Conservation (phyloP, 1,140 invertebrate species). For the Gonioctena quinquepunctata region DNA sequence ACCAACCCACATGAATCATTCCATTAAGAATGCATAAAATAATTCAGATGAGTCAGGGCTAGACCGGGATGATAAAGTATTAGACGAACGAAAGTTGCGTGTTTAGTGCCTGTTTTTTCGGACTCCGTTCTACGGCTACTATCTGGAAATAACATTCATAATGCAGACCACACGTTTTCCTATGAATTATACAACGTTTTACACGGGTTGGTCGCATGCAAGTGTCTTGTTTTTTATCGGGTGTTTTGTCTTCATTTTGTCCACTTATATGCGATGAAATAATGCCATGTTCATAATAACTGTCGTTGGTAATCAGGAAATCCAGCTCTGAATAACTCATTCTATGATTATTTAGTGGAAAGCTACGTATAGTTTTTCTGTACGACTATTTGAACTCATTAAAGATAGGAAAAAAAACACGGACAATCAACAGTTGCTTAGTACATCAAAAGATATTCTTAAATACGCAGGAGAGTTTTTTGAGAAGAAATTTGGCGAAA, state of each 20-base stretch:
- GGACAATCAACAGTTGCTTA: too few relatives aligned
- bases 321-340: too few relatives aligned
- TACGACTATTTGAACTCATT: too few relatives aligned
- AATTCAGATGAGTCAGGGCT: not conserved
- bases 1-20: not conserved
- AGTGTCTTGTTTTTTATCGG: not conserved
- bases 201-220: not conserved
- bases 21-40: not conserved
- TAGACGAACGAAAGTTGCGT: not conserved
- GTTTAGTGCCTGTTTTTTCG: not conserved
- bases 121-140: not conserved
- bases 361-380: too few relatives aligned
- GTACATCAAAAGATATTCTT: too few relatives aligned
- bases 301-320: not conserved
- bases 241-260: not conserved
- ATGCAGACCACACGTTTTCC: not conserved
- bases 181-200: not conserved
- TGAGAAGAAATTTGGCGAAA: too few relatives aligned
- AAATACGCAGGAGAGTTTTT: too few relatives aligned
- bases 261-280: not conserved
- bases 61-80: not conserved
- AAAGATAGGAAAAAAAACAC: too few relatives aligned
- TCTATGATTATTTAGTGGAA: too few relatives aligned
- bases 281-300: not conserved
- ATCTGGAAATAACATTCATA: not conserved